Conservation (phyloP, 2,113 vertebrate species). For the Leptobrachium ailaonicum region DNA sequence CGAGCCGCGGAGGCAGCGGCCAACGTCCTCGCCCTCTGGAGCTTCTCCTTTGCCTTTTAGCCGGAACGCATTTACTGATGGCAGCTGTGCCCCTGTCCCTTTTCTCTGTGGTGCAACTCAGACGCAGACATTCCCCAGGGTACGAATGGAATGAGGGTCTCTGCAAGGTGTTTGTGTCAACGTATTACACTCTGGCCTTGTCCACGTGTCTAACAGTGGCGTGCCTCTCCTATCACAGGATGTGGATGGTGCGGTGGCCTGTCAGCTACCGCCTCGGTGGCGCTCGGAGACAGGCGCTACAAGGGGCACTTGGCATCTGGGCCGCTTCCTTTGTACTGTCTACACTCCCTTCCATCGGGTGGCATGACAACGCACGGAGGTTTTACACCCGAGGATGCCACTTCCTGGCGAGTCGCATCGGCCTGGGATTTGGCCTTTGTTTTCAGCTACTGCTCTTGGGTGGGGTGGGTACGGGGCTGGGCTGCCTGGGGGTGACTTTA, state of each 20-base stretch:
- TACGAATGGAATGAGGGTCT: constrained; percentile 80
- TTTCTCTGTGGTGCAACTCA: constrained; percentile 74
- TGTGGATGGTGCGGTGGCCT: constrained; percentile 83
- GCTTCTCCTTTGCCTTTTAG: constrained; percentile 74
- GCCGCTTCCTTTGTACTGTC: constrained; percentile 81
- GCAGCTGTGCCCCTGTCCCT: constrained; percentile 76
- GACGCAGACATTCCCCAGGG: constrained; percentile 71
- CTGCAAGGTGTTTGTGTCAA: constrained; percentile 81
- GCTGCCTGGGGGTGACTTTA: constrained; percentile 76
- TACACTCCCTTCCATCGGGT: constrained; percentile 77
- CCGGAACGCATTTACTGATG: constrained; percentile 78
- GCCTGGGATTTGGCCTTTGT: constrained; percentile 76
- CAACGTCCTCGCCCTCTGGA: constrained; percentile 79
- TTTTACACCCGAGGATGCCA: constrained; percentile 77
- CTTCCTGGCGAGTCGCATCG: constrained; percentile 80
- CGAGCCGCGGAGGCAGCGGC: constrained; percentile 76
- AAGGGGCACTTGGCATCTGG: constrained; percentile 77
- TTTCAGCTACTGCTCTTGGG: constrained; percentile 76
- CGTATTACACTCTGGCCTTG: constrained; percentile 75
- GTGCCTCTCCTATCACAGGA: constrained; percentile 78
- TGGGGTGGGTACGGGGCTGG: constrained; percentile 76
- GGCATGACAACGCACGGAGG: constrained; percentile 78
- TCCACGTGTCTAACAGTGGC: constrained; percentile 79
- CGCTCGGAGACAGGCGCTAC: constrained; percentile 78
- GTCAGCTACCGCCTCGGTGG: constrained; percentile 80